Evolutionary conservation across 2,113 vertebrate genomes (phyloP), one percentile per base, ranked within the genome.

Genomic region (Cavia porcellus): DNA sequence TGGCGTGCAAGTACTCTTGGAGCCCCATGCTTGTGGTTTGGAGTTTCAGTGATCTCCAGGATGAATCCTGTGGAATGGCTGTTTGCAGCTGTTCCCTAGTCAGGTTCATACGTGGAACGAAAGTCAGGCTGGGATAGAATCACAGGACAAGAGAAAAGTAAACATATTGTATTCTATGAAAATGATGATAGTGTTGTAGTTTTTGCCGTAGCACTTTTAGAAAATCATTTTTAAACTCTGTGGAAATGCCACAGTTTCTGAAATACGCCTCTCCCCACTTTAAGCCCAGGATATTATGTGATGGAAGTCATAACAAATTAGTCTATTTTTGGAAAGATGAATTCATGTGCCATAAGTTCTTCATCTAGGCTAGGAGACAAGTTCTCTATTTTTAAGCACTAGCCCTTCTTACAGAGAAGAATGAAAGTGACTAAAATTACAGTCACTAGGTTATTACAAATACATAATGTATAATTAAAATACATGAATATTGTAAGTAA

Each of bases 221-320:
- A 94, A 97, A 96, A 84, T 81, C 32, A 70, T 87, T 95, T 96
- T 92, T 45, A 61, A 92, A 72, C 64, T 61, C 52, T 79, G 92
- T 96, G 52, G 62, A 93, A 95, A 93, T 93, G 80, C 90, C 90
- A 92, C 80, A 88, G 35, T 59, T 93, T 59, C 93, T 97, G 90
- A 96, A 95, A 95, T 86, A 77, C 1, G 79, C 87, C 72, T 84
- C 80, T 92, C 80, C 66, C 10, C 35, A 64, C 19, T 28, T 85
- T 92, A 86, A 96, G 57, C 79, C 47, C 83, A 77, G 70, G 79
- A 70, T 19, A 15, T 92, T 83, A 72, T 84, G 87, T 50, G 50
- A 47, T 95, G 92, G 92, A 70, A 86, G 86, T 95, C 87, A 95
- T 96, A 97, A 95, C 70, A 97, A 96, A 80, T 97, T 77, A 87